phyloP scores from a whole-genome alignment of 1,140 invertebrate species.

The Caenorhabditis remanei region DNA sequence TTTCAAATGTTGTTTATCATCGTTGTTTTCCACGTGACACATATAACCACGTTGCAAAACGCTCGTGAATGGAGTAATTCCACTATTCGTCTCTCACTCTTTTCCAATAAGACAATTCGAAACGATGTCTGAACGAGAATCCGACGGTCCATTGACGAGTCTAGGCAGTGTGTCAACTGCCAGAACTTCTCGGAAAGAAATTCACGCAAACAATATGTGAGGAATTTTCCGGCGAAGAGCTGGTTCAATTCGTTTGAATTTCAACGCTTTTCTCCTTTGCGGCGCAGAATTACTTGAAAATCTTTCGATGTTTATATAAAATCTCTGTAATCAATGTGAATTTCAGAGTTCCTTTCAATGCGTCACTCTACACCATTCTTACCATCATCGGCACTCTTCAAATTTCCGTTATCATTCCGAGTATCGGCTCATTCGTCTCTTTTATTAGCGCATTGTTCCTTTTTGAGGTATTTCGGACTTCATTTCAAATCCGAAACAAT shows the following conservation, averaged over 20 bases:
- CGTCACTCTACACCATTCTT: slow-evolving; percentile 26
- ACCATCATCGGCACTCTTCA: slow-evolving; percentile 17
- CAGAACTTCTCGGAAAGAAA: too few species aligned
- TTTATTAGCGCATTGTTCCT: background rate
- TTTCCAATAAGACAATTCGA: background rate
- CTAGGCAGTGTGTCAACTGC: too few species aligned
- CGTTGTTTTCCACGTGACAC: background rate
- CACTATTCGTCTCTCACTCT: background rate
- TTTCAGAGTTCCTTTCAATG: slow-evolving; percentile 38
- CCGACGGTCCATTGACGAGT: too few species aligned
- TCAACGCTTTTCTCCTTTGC: too few species aligned
- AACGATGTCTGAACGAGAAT: background rate
- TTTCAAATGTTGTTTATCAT: too few species aligned
- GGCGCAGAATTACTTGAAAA: too few species aligned
- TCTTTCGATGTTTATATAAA: too few species aligned
- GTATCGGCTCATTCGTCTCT: background rate
- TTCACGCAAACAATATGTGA: too few species aligned
- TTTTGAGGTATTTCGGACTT: slow-evolving; percentile 11
- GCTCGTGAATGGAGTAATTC: background rate
- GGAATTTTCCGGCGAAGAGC: background rate
- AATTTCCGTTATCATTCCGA: background rate
- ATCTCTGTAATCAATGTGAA: too few species aligned
- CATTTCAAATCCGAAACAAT: background rate
- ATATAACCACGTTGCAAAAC: background rate
- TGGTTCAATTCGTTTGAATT: background rate